phyloP scores from a whole-genome alignment of 2,797 vertebrate genomes.

The Amblyraja radiata region DNA sequence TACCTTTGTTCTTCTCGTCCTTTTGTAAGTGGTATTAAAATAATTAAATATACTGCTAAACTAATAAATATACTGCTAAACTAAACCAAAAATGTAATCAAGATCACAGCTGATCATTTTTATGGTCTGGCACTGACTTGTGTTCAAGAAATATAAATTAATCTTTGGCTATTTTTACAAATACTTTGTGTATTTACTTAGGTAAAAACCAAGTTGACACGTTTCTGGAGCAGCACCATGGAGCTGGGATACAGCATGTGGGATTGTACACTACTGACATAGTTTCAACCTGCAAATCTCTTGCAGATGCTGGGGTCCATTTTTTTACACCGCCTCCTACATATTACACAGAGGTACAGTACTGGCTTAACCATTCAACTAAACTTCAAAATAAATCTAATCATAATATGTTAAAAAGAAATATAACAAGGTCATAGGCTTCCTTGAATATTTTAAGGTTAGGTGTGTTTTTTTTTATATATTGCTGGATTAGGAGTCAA shows the following conservation, averaged over 20 bases:
- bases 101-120: neutral
- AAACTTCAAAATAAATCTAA: neutral
- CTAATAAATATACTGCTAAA: neutral
- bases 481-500: neutral
- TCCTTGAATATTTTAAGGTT: neutral
- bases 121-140: neutral
- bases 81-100: neutral
- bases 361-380: neutral
- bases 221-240: constrained; percentile 72
- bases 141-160: neutral
- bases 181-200: constrained; percentile 38
- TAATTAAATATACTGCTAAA: neutral
- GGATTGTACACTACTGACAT: constrained; percentile 75
- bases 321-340: constrained; percentile 71
- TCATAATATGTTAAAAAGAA: neutral
- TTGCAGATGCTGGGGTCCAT: constrained; percentile 60
- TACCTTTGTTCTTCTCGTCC: neutral
- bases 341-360: constrained; percentile 71
- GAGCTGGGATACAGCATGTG: constrained; percentile 80
- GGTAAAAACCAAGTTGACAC: constrained; percentile 75
- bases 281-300: constrained; percentile 53
- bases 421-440: neutral
- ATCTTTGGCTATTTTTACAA: neutral
- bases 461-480: neutral
- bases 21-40: neutral